Base-by-base conservation (phyloP, 2,113 vertebrate genomes). In the Sinocyclocheilus rhinocerous region DNA sequence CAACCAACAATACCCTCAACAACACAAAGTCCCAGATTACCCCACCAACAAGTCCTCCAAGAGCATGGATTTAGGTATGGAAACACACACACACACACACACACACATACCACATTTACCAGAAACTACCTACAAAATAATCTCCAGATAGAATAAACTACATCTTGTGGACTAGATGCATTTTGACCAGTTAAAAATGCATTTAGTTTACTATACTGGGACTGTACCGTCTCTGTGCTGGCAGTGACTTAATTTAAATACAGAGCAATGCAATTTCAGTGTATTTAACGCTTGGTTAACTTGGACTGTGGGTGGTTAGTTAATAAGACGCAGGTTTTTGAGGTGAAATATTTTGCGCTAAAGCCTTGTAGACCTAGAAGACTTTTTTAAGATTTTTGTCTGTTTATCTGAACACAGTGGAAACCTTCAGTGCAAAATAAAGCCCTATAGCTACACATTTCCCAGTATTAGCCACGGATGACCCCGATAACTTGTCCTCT, bases 21-120 rank as follows among this genome's bases (percentile, higher is more conserved):
- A 83, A 10, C 33, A 42, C 57, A 67, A 5, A 36, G 12, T 18
- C 20, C 83, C 91, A 63, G 94, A 91, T 90, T 86, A 83, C 92
- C 93, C 93, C 93, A 95, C 92, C 95, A 92, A 95, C 89, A 96
- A 96, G 93, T 87, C 95, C 33, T 98, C 97, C 29, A 98, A 97
- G 92, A 98, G 97, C 95, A 97, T 98, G 97, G 97, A 99, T 92
- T 92, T 97, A 70, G 97, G 97, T 98, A 95, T 96, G 97, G 12
- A 55, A n/a, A n/a, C n/a, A n/a, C n/a, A n/a, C n/a, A n/a, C n/a
- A n/a, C n/a, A n/a, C n/a, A n/a, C n/a, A n/a, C n/a, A 84, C 63
- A 69, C 82, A 55, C 26, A 70, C 12, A 33, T 36, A 57, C 22
- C 69, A 67, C 26, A 45, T 86, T 80, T 83, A 83, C 77, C 22